Percentiles rank a stretch among this genome's conserved stretches.
Conservation (phyloP, 2,113 vertebrate species). For the Ictidomys tridecemlineatus region DNA sequence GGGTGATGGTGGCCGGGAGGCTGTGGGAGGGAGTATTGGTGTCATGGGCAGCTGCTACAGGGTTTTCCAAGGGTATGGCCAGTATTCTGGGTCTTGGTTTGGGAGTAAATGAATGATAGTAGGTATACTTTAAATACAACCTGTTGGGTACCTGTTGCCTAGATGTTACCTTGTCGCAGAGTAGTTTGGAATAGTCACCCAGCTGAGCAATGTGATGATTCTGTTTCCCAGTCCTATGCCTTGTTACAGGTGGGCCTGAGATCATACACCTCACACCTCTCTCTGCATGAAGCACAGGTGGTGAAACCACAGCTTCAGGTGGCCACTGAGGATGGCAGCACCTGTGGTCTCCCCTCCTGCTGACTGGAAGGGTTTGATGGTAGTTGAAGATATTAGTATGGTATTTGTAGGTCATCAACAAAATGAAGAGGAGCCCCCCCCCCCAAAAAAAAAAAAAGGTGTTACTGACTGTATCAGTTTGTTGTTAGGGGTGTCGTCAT, state of each 20-base stretch:
- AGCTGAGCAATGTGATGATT: background rate
- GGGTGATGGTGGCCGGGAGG: background rate
- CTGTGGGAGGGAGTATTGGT: background rate
- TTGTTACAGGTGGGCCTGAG: background rate
- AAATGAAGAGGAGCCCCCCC: background rate
- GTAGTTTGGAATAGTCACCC: background rate
- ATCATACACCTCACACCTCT: background rate
- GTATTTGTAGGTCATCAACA: background rate
- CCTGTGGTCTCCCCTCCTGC: background rate
- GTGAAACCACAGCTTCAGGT: background rate
- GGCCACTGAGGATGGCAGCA: background rate
- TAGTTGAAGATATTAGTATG: background rate
- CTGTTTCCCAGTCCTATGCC: background rate
- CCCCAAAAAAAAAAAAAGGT: background rate
- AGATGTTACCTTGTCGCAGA: background rate
- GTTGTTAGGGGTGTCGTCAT: background rate
- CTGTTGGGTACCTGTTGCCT: background rate
- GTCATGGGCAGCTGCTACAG: background rate
- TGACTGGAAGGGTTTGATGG: background rate
- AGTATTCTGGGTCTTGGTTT: background rate
- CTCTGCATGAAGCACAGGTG: background rate
- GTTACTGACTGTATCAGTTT: background rate
- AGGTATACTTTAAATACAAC: background rate
- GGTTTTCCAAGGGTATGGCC: background rate
- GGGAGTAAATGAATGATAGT: background rate